These are phyloP conservation scores for Helicorthomorpha holstii DNA, from an alignment of 1,140 invertebrate species.

Conservation along the genomic window DNA sequence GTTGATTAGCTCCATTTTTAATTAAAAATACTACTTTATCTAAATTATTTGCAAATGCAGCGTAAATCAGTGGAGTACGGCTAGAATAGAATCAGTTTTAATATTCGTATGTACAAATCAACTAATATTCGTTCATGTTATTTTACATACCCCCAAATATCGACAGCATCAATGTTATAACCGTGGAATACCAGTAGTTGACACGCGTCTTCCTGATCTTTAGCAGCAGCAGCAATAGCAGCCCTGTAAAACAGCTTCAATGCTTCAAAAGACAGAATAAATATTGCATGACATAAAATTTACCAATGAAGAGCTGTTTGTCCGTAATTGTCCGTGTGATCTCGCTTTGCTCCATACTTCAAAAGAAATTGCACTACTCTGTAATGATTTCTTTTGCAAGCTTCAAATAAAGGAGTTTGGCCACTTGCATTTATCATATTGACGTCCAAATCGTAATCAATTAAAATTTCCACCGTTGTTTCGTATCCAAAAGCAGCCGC, in stretches of 20 bases:
- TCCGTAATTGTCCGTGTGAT: conserved; percentile 23
- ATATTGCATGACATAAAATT: no score
- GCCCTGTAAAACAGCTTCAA: conserved; percentile 19
- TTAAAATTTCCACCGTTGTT: conserved; percentile 22
- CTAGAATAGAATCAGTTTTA: conserved; percentile 8
- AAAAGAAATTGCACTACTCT: conserved; percentile 25
- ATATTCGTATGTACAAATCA: not conserved
- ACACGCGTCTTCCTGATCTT: conserved; percentile 29
- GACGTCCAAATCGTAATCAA: conserved; percentile 22
- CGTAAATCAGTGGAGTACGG: conserved; percentile 27
- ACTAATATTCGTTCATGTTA: not conserved
- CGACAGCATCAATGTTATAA: conserved; percentile 23
- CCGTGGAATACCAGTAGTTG: conserved; percentile 27
- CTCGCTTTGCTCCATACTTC: conserved; percentile 22
- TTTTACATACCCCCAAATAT: conserved; percentile 22
- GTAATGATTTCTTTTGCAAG: conserved; percentile 28
- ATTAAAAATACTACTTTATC: conserved; percentile 29
- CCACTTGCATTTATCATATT: conserved; percentile 22
- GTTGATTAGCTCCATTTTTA: conserved; percentile 24
- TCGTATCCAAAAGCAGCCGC: conserved; percentile 24
- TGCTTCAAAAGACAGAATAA: conserved; percentile 2
- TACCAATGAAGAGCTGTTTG: conserved; percentile 29
- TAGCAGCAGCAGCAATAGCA: conserved; percentile 19
- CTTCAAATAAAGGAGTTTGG: conserved; percentile 27
- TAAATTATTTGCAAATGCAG: conserved; percentile 26